A percentile compares a stretch with the other conserved stretches of the same genome.
Conservation (phyloP, 2,888 invertebrate species). For the Spicauda simplicius region DNA sequence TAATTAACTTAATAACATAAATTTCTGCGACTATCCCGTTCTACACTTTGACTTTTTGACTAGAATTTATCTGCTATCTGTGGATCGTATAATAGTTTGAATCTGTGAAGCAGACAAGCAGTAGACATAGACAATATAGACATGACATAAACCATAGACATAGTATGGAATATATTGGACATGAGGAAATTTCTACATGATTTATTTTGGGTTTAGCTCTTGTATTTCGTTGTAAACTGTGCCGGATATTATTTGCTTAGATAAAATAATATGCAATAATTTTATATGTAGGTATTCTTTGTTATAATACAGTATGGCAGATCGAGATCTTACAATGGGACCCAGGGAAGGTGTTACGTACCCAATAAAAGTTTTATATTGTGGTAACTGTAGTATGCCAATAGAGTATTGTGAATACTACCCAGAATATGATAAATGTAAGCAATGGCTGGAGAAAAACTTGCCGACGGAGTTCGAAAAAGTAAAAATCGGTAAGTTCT, state of each 20-base stretch:
- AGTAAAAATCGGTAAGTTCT: slow-evolving; percentile 88
- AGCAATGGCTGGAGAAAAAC: slow-evolving; percentile 97
- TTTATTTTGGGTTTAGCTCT: not conserved
- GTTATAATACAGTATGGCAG: slow-evolving; percentile 74
- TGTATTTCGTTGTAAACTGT: not conserved
- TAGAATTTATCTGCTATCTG: no score
- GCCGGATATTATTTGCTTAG: not conserved
- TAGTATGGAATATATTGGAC: not conserved
- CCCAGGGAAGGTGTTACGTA: slow-evolving; percentile 91
- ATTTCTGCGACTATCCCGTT: no score
- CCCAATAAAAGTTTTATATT: slow-evolving; percentile 94
- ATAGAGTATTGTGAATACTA: slow-evolving; percentile 99
- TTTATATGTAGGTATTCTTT: slow-evolving; percentile 15
- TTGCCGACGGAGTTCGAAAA: slow-evolving; percentile 97
- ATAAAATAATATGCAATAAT: slow-evolving; percentile 11
- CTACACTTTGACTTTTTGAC: no score
- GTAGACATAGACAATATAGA: no score
- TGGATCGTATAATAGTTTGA: no score
- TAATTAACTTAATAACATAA: no score
- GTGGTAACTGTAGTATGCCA: slow-evolving; percentile 97
- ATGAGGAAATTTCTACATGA: not conserved
- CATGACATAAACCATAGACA: no score
- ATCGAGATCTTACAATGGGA: slow-evolving; percentile 85
- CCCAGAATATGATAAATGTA: slow-evolving; percentile 98
- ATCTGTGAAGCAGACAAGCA: no score